Base-by-base conservation (phyloP, 2,888 invertebrate genomes). In the Caenorhabditis plicata region DNA sequence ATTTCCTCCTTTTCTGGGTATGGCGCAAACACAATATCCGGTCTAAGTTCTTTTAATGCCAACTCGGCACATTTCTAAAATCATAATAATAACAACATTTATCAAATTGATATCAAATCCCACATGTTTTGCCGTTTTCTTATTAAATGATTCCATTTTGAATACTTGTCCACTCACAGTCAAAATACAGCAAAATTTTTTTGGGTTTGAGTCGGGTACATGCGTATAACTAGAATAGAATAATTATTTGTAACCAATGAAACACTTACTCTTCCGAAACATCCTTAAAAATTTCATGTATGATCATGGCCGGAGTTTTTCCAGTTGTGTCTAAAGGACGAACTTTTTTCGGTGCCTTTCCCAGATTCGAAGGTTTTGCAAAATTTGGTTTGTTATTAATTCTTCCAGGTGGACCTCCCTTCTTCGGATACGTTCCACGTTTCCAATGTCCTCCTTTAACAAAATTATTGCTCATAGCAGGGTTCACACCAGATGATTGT, bases 71-170 rank as follows among this genome's bases (percentile, higher is more conserved):
- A 58, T 27, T 58, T 58, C 11, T n/a, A n/a, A n/a, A n/a, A n/a
- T n/a, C n/a, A n/a, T n/a, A n/a, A n/a, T n/a, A n/a, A n/a, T n/a
- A n/a, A n/a, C n/a, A n/a, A n/a, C n/a, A n/a, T n/a, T n/a, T n/a
- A n/a, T n/a, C n/a, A n/a, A n/a, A n/a, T n/a, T n/a, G n/a, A n/a
- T n/a, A n/a, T n/a, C n/a, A n/a, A n/a, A n/a, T n/a, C n/a, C n/a
- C n/a, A n/a, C n/a, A n/a, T 58, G 68, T 26, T 68, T 68, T 7
- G 68, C 60, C 1, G 46, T 40, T 32, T 68, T 68, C 36, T 68
- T 68, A 48, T 53, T 58, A 8, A 25, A 20, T 20, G 56, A 56
- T 2, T 62, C 64, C 49, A 50, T 57, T 26, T 48, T 25, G 25
- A 55, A 65, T 4, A 39, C 9, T 4, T 36, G 19, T 1, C 55